phyloP scores from a whole-genome alignment of 2,113 vertebrate species.

The Dasypus novemcinctus region DNA sequence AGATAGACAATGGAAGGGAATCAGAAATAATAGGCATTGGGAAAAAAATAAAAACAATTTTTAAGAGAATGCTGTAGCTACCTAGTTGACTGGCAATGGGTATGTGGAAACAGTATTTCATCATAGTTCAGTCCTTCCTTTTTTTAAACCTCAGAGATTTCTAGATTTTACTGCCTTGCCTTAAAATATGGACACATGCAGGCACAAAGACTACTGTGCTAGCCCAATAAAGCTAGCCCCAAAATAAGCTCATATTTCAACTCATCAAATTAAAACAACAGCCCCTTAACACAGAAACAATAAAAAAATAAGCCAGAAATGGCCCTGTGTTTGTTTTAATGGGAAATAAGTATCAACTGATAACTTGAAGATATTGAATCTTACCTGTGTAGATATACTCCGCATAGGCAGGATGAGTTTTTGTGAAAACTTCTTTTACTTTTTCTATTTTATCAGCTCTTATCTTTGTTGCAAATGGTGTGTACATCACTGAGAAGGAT shows the following conservation, averaged over 20 bases:
- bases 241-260: not conserved
- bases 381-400: constrained; percentile 85
- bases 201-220: not conserved
- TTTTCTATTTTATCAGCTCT: constrained; percentile 75
- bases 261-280: not conserved
- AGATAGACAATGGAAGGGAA: not conserved
- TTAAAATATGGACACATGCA: constrained; percentile 14
- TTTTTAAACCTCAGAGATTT: not conserved
- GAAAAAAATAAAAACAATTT: not conserved
- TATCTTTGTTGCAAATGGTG: constrained; percentile 78
- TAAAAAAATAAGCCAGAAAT: not conserved
- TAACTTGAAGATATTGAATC: not conserved
- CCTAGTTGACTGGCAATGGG: not conserved
- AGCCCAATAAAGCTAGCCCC: not conserved
- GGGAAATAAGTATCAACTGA: not conserved
- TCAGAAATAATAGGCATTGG: not conserved
- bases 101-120: not conserved
- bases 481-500: constrained; percentile 84
- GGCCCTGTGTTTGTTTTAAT: not conserved
- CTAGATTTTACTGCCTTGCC: not conserved
- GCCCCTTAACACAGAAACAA: not conserved
- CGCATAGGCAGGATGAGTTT: constrained; percentile 77
- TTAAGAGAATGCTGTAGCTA: not conserved
- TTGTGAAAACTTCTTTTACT: constrained; percentile 81
- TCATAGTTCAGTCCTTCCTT: not conserved